Base-by-base conservation (phyloP, 1,140 invertebrate genomes). In the Aphelenchoides fujianensis region DNA sequence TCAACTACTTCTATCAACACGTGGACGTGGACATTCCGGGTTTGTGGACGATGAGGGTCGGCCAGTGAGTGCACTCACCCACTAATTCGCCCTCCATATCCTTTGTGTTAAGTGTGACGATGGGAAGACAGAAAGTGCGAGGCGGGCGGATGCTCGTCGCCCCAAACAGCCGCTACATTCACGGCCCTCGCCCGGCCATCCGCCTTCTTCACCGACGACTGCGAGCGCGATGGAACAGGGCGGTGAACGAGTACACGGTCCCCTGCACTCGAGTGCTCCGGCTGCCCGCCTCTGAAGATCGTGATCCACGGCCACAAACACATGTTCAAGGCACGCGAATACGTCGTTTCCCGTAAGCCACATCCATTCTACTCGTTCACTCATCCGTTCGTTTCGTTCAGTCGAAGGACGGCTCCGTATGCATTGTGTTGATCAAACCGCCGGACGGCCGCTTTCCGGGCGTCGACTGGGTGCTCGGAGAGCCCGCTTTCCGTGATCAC, bases 51-150 rank as follows among this genome's bases (percentile, higher is more conserved):
- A 36, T 66, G 16, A 30, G 31, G 53, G 27, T 66, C 12, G 7
- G 63, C 1, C 63, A 35, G 63, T 66, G 53, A 66, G 63, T 30
- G 31, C 7, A n/a, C 23, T 66, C 0, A n/a, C n/a, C n/a, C n/a
- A n/a, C n/a, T n/a, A n/a, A n/a, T 66, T 59, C 34, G 5, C 12
- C 55, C 7, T 5, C 34, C 55, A 7, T 19, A 7, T 59, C 19
- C 5, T 59, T 59, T 59, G n/a, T 59, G 55, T 59, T 59, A 5
- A 59, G 55, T 5, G 55, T 59, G 28, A 16, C 27, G 23, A 7
- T 59, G 5, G 5, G 5, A 23, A 7, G 19, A 5, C 12, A 5
- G 7, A 59, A 59, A 7, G 5, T 59, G 7, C 55, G 55, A 30
- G 55, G 55, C 7, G 55, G 55, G 12, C 5, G 7, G 7, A 5